These are phyloP conservation scores for Alviniconcha strummeri DNA, from an alignment of 2,888 invertebrate genomes.

Conservation along the genomic window DNA sequence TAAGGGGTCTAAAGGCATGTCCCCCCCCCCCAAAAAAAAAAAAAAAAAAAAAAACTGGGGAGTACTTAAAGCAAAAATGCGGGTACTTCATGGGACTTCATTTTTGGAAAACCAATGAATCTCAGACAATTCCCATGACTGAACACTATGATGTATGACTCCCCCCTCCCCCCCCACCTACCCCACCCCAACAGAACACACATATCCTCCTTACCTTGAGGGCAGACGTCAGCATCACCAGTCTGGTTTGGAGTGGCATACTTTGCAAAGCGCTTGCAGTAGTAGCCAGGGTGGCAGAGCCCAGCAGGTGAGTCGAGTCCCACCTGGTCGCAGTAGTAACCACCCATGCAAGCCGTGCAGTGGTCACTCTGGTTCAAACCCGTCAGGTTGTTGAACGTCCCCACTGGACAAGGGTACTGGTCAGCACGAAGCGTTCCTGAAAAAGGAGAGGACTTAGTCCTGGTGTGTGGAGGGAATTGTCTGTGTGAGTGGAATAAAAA, in stretches of 20 bases:
- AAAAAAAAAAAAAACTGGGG: too few species aligned
- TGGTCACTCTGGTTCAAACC: conserved; percentile 55
- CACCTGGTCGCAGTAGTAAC: conserved; percentile 61
- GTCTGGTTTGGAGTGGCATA: conserved; percentile 65
- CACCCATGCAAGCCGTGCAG: conserved; percentile 62
- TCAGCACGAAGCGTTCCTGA: conserved; percentile 53
- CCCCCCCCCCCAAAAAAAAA: too few species aligned
- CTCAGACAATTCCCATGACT: too few species aligned
- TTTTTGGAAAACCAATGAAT: too few species aligned
- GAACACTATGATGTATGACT: too few species aligned
- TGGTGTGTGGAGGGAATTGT: too few species aligned
- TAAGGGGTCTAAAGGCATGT: too few species aligned
- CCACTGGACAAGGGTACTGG: conserved; percentile 60
- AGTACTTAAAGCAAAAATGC: too few species aligned
- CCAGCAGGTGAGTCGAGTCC: conserved; percentile 64
- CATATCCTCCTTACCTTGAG: conserved; percentile 59
- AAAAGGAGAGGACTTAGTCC: neutral
- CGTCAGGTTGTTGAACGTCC: conserved; percentile 64
- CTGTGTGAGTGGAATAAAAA: too few species aligned
- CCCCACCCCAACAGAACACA: neutral
- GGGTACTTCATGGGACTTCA: too few species aligned
- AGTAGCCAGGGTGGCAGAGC: conserved; percentile 62
- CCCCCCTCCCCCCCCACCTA: neutral
- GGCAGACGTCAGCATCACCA: conserved; percentile 66
- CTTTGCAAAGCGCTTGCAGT: conserved; percentile 61